Base-by-base conservation (phyloP, 2,888 invertebrate genomes). In the Temnothorax unifasciatus region DNA sequence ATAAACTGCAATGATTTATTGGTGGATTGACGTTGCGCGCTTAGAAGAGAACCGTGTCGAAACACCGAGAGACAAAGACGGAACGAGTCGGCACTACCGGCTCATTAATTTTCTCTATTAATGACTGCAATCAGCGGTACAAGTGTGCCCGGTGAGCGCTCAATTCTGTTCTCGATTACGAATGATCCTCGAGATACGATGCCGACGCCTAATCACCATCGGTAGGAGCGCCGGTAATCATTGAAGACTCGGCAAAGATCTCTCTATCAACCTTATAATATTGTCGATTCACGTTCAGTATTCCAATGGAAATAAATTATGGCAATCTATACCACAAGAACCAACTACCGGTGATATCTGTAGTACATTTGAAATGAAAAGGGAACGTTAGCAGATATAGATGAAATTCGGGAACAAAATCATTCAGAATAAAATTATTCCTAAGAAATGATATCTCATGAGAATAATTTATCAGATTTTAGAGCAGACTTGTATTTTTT, bases 91-190 rank as follows among this genome's bases (percentile, higher is more conserved):
- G 74, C 66, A 83, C 84, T 77, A 74, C 85, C 64, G 86, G 83
- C 88, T 90, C 89, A 90, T 90, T 90, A 90, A 90, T 90, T 89
- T 90, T 86, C 87, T 87, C 90, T 90, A 90, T 90, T 90, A 90
- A 90, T 90, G 90, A 89, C 88, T 74, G 88, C 90, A 88, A 88
- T 89, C 90, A 90, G 74, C 88, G 83, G 84, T 77, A 84, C 84
- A 71, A 86, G 87, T 86, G 84, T 79, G 84, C 87, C 75, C 85
- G 87, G 84, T 87, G 90, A 90, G 85, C 84, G 90, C 90, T 90
- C 87, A 88, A 90, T 90, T 89, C 86, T 75, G 85, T 88, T 88
- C 90, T 87, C 90, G 86, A 90, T 90, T 90, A 90, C 90, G 88
- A 89, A 90, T 87, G 90, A 90, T 88, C 87, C 81, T 69, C 81